phyloP scores from a whole-genome alignment of 1,140 invertebrate genomes.

The Ceratina australensis region DNA sequence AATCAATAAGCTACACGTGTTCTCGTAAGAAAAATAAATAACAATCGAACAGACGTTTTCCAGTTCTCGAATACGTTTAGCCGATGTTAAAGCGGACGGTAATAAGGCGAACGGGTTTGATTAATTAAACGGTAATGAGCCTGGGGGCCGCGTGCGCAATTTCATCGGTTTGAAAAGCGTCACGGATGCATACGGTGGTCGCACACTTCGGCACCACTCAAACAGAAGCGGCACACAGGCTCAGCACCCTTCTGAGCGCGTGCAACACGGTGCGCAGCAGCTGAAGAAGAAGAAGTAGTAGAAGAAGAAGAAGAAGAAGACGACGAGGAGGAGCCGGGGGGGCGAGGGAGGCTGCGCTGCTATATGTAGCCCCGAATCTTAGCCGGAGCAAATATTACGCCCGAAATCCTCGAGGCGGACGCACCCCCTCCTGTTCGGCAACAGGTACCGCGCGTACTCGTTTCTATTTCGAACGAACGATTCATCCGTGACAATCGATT shows the following conservation, averaged over 20 bases:
- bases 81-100: background rate
- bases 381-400: slow-evolving; percentile 76
- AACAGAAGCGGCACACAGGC: slow-evolving; percentile 44
- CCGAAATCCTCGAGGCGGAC: slow-evolving; percentile 72
- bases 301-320: slow-evolving; percentile 58
- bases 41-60: background rate
- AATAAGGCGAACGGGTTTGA: background rate
- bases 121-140: background rate
- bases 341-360: slow-evolving; percentile 74
- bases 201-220: slow-evolving; percentile 56
- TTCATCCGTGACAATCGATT: slow-evolving; percentile 17
- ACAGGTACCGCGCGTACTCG: slow-evolving; percentile 1
- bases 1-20: slow-evolving; percentile 3
- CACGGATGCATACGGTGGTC: slow-evolving; percentile 43
- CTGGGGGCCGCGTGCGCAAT: no score
- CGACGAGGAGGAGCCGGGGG: slow-evolving; percentile 63
- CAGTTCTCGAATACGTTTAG: background rate
- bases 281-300: slow-evolving; percentile 55
- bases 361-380: slow-evolving; percentile 79
- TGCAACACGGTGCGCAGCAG: slow-evolving; percentile 51
- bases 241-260: slow-evolving; percentile 60
- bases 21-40: slow-evolving; percentile 22
- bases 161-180: slow-evolving; percentile 23
- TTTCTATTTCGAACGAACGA: background rate
- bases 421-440: slow-evolving; percentile 58